These are phyloP conservation scores for Ailurus styani DNA, from an alignment of 2,113 vertebrate species.

Conservation along the genomic window DNA sequence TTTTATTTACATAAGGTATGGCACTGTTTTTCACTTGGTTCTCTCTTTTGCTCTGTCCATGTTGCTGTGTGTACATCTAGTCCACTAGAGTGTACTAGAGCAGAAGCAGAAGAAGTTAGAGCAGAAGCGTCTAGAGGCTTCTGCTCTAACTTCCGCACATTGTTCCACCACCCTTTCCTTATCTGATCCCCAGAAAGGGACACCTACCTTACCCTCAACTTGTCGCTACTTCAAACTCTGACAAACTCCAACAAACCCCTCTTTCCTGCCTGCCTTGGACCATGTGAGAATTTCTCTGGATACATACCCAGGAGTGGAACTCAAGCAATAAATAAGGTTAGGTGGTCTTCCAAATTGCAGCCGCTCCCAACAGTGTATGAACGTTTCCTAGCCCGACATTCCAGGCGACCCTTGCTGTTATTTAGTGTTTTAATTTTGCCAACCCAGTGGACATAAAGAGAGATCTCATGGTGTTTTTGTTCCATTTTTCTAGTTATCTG, in stretches of 20 bases:
- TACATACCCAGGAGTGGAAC: background rate
- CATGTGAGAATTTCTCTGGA: background rate
- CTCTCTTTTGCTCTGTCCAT: background rate
- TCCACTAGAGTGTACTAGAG: too few relatives aligned
- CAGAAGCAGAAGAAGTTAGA: too few relatives aligned
- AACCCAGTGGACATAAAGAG: background rate
- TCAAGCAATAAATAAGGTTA: background rate
- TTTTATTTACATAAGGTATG: background rate
- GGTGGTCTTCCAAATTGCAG: background rate
- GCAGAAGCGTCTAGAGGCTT: too few relatives aligned
- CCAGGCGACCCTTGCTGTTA: background rate
- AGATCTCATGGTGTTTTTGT: background rate
- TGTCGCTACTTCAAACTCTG: background rate
- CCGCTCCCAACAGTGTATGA: too few relatives aligned
- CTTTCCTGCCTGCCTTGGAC: too few relatives aligned
- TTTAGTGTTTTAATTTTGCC: background rate
- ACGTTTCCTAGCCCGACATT: background rate
- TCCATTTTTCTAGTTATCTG: background rate
- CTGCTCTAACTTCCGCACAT: background rate
- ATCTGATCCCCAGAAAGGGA: background rate
- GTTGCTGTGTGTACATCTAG: background rate
- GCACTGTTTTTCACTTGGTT: background rate
- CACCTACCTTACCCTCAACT: background rate
- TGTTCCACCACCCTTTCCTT: background rate
- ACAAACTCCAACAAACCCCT: background rate